phyloP scores from a whole-genome alignment of 2,113 vertebrate species.

The Gobiocypris rarus region DNA sequence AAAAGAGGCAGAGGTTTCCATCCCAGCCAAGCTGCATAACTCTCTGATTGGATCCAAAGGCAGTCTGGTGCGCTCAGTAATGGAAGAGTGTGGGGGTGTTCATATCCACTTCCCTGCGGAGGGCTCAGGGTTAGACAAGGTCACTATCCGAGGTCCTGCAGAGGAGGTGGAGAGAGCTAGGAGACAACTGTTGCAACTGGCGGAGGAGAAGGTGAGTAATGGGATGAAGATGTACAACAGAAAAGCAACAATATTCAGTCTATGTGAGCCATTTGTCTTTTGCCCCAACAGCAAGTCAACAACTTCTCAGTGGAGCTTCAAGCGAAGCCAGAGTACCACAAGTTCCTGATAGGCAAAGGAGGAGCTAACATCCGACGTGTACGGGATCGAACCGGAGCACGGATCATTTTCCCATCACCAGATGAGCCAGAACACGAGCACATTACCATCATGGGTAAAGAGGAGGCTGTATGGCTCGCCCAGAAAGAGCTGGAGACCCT shows the following conservation, averaged over 20 bases:
- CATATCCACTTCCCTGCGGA: conserved; percentile 83
- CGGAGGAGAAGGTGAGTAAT: conserved; percentile 78
- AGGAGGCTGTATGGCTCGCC: conserved; percentile 76
- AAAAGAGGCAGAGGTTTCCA: conserved; percentile 79
- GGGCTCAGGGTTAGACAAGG: conserved; percentile 77
- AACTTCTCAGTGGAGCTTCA: conserved; percentile 77
- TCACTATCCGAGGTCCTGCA: conserved; percentile 77
- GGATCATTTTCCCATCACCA: conserved; percentile 77
- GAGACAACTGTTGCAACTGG: conserved; percentile 79
- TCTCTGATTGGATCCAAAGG: conserved; percentile 84
- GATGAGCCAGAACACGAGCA: conserved; percentile 79
- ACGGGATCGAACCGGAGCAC: conserved; percentile 75
- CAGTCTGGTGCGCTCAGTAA: conserved; percentile 82
- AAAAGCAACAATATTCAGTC: not conserved
- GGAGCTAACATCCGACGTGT: conserved; percentile 80
- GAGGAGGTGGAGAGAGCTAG: conserved; percentile 81
- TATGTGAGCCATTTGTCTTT: not conserved
- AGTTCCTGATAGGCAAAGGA: conserved; percentile 79
- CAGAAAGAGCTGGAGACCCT: conserved; percentile 79
- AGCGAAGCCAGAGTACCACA: conserved; percentile 82
- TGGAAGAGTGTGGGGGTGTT: conserved; percentile 84
- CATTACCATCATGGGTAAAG: conserved; percentile 81
- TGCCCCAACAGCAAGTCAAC: conserved; percentile 76
- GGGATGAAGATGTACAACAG: not conserved
- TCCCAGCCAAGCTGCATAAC: conserved; percentile 83